Base-by-base conservation (phyloP, 2,797 vertebrate species). In the Dicrostonyx torquatus region DNA sequence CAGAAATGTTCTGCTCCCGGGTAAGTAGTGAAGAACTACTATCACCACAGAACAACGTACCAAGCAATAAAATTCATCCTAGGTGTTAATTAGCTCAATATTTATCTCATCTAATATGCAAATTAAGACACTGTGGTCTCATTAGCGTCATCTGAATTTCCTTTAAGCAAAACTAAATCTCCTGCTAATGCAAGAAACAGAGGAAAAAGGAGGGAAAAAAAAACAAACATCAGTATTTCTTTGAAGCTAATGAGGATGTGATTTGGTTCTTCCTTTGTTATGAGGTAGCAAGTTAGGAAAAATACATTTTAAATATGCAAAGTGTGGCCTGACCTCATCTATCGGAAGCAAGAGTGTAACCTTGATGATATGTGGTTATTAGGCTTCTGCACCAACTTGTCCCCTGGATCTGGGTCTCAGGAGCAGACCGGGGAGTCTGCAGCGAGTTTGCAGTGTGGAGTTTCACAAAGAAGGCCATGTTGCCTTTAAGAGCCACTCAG, bases 81-180 rank as follows among this genome's bases (percentile, higher is more conserved):
- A 98, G 96, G 97, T 98, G 97, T 98, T 98, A 98, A 98, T 98
- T 98, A 98, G 97, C 98, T 98, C 98, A 98, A 98, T 98, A 98
- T 98, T 98, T 98, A 98, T 98, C 98, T 98, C 98, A 98, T 98
- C 97, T 98, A 98, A 98, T 98, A 98, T 98, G 98, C 94, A 98
- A 98, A 98, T 98, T 84, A 97, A 97, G 97, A 96, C 97, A 96
- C 98, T 97, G 95, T 2, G 50, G 98, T 97, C 98, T 98, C 98
- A 98, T 98, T 98, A 98, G 94, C 96, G 43, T 97, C 53, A 17
- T 92, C 95, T 97, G 94, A 87, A n/a, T 97, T 98, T 98, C 97
- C 97, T 98, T 98, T 97, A 98, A 98, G 97, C 97, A 96, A 96
- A 98, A 96, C 77, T 95, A 97, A 98, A 98, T 97, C 97, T 98